Evolutionary conservation across 1,140 invertebrate species (phyloP), one percentile per base, ranked within the genome.

Genomic region (Drosophila cardini): DNA sequence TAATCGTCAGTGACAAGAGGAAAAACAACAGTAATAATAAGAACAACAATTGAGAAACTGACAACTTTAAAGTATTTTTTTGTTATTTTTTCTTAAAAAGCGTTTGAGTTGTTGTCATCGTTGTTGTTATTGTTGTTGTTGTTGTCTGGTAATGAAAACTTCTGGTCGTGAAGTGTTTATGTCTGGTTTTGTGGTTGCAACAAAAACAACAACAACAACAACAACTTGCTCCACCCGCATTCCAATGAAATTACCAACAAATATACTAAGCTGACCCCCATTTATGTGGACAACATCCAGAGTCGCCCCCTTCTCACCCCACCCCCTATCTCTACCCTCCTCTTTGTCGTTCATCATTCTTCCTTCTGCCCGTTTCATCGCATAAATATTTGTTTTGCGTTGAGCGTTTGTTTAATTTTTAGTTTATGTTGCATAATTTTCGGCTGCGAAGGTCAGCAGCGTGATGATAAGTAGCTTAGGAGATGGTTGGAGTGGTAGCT

Each of bases 371-470:
- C 13, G 8, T n/a, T n/a, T 42, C 43, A 60, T 62, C 21, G 52
- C 32, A 40, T 16, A 63, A 71, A 71, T 71, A 63, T 72, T 72
- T 73, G 55, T 60, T 60, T 46, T 58, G 69, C 36, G 43, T 61
- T 60, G 53, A 21, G 42, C 55, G 69, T 64, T 67, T 81, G 67
- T 81, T 82, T 85, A 85, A 87, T 85, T 85, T 85, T 81, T 78
- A 86, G 82, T 86, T 86, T 85, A 82, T 86, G 71, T 82, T 86
- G 82, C 83, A 87, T 86, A 86, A 86, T 86, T 86, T 76, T 65
- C 43, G 73, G 78, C 57, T 48, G 30, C 26, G 13, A 53, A 61
- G 69, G 45, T 53, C 63, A 72, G 62, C 50, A 57, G 16, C 64
- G 9, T 16, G n/a, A 58, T 38, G 60, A 56, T 71, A 46, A 63